Conservation (phyloP, 2,113 vertebrate species). For the Dasyurus viverrinus region DNA sequence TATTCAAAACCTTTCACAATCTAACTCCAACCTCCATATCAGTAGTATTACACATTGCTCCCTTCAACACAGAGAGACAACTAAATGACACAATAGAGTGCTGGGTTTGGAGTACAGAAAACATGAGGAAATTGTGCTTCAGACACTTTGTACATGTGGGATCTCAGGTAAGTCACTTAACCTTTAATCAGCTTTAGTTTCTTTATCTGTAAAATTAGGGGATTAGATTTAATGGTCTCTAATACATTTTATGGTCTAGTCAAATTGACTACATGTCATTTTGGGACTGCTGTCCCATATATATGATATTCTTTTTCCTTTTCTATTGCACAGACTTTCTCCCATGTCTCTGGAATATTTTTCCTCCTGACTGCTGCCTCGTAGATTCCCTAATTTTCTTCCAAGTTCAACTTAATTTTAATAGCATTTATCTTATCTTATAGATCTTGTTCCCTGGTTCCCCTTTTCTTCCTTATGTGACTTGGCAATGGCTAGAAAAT, state of each 20-base stretch:
- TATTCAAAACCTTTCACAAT: not conserved
- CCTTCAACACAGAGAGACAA: no score
- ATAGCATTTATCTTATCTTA: not conserved
- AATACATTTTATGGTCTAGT: not conserved
- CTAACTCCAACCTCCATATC: not conserved
- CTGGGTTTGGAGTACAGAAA: no score
- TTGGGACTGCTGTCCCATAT: not conserved
- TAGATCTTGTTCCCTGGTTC: not conserved
- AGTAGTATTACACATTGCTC: no score
- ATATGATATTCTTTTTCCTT: not conserved
- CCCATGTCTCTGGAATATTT: not conserved
- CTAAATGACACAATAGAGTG: no score
- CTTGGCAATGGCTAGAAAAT: not conserved
- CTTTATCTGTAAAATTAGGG: not conserved
- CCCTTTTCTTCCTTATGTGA: not conserved
- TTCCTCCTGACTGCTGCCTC: not conserved
- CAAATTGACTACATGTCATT: not conserved
- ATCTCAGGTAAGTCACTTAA: not conserved
- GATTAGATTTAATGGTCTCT: not conserved
- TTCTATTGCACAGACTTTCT: not conserved
- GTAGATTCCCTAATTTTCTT: not conserved
- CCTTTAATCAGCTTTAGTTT: not conserved
- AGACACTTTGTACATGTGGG: no score
- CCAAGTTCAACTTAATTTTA: not conserved
- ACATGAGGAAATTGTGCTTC: no score